These are phyloP conservation scores for Physella acuta DNA, from an alignment of 1,140 invertebrate genomes.

Conservation along the genomic window DNA sequence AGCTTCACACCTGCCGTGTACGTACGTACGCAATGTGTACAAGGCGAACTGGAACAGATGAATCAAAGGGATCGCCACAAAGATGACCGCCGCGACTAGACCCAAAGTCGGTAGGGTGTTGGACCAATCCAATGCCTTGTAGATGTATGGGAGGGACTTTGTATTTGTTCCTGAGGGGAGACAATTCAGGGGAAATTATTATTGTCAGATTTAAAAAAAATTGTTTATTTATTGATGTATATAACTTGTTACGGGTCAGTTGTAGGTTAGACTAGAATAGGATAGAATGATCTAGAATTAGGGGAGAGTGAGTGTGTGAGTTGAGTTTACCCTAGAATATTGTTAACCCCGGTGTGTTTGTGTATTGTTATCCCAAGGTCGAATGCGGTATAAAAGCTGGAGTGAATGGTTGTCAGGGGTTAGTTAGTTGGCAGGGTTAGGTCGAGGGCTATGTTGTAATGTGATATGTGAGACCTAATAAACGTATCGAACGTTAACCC, in stretches of 20 bases:
- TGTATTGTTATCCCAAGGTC: too few relatives aligned
- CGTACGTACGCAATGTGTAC: neutral
- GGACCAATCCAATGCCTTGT: constrained; percentile 9
- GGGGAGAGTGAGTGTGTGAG: neutral
- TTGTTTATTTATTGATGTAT: neutral
- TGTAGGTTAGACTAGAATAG: too few relatives aligned
- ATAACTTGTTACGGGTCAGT: too few relatives aligned
- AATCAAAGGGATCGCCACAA: neutral
- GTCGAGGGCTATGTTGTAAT: too few relatives aligned
- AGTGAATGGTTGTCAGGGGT: too few relatives aligned
- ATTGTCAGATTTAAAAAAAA: neutral
- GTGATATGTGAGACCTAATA: too few relatives aligned
- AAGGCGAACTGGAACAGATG: constrained; percentile 17
- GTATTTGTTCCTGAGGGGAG: constrained; percentile 6
- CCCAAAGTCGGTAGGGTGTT: neutral
- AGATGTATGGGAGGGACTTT: constrained; percentile 5
- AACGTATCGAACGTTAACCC: too few relatives aligned
- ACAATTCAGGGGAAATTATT: neutral
- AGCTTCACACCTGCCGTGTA: neutral
- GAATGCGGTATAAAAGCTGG: too few relatives aligned
- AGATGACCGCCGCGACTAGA: neutral
- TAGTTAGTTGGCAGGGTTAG: too few relatives aligned
- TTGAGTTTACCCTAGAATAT: neutral
- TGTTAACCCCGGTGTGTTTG: neutral
- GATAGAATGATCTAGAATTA: neutral